Conservation (phyloP, 1,140 invertebrate genomes). For the Drosophila asahinai region DNA sequence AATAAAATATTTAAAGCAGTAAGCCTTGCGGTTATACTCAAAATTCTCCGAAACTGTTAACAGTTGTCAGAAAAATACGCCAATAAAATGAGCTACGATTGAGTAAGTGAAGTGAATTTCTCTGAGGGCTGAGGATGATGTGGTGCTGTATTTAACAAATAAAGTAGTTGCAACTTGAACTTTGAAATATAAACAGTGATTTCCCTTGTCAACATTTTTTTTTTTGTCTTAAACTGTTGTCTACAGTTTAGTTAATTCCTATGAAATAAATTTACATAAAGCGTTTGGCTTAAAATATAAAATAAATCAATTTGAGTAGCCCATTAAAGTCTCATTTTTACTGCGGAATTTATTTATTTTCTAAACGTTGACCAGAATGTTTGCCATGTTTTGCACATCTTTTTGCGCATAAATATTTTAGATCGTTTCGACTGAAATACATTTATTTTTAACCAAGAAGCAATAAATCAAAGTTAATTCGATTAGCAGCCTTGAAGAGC, state of each 20-base stretch:
- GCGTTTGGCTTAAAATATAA: not conserved
- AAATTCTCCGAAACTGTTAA: not conserved
- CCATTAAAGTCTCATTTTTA: not conserved
- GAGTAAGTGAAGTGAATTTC: not conserved
- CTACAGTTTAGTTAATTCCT: not conserved
- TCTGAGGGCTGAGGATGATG: too few species aligned
- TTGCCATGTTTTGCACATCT: not conserved
- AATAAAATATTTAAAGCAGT: not conserved
- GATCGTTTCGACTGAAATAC: not conserved
- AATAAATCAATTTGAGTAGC: not conserved
- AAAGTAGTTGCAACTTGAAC: not conserved
- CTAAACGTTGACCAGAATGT: not conserved
- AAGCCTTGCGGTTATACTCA: not conserved
- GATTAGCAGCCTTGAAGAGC: slow-evolving; percentile 39
- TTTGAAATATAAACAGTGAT: not conserved
- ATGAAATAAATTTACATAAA: not conserved
- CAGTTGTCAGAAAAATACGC: not conserved
- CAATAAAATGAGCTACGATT: not conserved
- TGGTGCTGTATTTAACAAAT: not conserved
- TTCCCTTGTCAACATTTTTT: too few species aligned
- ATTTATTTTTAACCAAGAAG: slow-evolving; percentile 19
- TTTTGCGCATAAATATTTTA: not conserved
- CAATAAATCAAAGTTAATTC: slow-evolving; percentile 44
- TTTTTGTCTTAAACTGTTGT: not conserved
- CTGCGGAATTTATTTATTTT: not conserved